Conservation (phyloP, 1,140 invertebrate genomes). For the Drosophila erecta region DNA sequence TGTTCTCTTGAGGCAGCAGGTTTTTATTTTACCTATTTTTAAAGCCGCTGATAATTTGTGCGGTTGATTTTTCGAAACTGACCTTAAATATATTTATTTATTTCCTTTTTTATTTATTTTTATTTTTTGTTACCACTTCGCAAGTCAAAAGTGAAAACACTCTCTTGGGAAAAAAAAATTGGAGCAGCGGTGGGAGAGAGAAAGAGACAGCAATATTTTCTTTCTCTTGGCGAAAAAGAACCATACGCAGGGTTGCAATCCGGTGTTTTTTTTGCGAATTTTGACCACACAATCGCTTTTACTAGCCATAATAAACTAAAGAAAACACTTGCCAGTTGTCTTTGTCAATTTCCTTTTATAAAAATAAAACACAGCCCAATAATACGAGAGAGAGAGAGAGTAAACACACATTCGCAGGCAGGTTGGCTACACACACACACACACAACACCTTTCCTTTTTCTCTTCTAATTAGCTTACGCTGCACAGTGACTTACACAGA, state of each 20-base stretch:
- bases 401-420: constrained; percentile 13
- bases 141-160: constrained; percentile 68
- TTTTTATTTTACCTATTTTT: constrained; percentile 36
- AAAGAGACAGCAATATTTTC: not conserved
- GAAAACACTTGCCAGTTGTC: constrained; percentile 35
- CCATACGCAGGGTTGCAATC: constrained; percentile 50
- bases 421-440: not conserved
- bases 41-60: constrained; percentile 7
- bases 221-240: constrained; percentile 11
- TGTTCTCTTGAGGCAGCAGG: constrained; percentile 60
- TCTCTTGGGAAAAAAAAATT: constrained; percentile 33
- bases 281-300: constrained; percentile 28
- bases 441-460: constrained; percentile 35
- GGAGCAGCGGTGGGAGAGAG: constrained; percentile 53
- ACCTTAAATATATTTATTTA: constrained; percentile 12
- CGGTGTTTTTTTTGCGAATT: constrained; percentile 22
- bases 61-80: constrained; percentile 1
- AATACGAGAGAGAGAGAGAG: constrained; percentile 3
- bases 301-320: constrained; percentile 20
- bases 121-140: not conserved
- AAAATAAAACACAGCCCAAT: constrained; percentile 32
- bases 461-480: constrained; percentile 26
- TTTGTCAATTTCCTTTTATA: constrained; percentile 53
- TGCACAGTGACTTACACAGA: constrained; percentile 38
- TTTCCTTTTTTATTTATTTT: constrained; percentile 3